These are phyloP conservation scores for Pardosa pseudoannulata DNA, from an alignment of 2,888 invertebrate species.

Conservation along the genomic window DNA sequence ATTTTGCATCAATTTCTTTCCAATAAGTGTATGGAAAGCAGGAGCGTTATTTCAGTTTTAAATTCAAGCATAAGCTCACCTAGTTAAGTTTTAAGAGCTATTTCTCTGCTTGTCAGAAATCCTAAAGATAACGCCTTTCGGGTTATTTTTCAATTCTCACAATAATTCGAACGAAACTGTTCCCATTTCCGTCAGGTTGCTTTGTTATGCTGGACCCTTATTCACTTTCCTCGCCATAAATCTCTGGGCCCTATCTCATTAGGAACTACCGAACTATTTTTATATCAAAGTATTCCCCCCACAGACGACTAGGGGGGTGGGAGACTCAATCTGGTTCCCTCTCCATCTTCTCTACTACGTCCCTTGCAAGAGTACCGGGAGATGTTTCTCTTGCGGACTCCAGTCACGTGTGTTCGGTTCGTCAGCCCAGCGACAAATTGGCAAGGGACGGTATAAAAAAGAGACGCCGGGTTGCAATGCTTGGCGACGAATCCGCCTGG, in stretches of 20 bases:
- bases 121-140: no score
- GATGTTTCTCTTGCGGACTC: conserved; percentile 37
- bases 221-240: not conserved
- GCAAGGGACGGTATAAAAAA: conserved; percentile 8
- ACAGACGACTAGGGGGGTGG: not conserved
- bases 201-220: no score
- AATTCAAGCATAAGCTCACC: no score
- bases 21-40: no score
- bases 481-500: conserved; percentile 28
- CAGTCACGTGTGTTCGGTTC: conserved; percentile 59
- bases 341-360: conserved; percentile 7
- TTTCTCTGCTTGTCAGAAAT: no score
- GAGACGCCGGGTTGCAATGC: conserved; percentile 1
- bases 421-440: conserved; percentile 66
- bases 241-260: not conserved
- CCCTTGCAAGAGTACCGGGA: not conserved
- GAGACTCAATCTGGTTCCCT: conserved; percentile 13
- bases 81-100: no score
- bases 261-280: not conserved
- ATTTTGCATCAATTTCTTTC: no score
- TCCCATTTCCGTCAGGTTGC: no score
- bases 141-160: no score
- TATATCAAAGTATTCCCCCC: not conserved
- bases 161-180: no score
- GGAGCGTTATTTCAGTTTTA: no score